Conservation (phyloP, 2,113 vertebrate genomes). For the Martes martes region DNA sequence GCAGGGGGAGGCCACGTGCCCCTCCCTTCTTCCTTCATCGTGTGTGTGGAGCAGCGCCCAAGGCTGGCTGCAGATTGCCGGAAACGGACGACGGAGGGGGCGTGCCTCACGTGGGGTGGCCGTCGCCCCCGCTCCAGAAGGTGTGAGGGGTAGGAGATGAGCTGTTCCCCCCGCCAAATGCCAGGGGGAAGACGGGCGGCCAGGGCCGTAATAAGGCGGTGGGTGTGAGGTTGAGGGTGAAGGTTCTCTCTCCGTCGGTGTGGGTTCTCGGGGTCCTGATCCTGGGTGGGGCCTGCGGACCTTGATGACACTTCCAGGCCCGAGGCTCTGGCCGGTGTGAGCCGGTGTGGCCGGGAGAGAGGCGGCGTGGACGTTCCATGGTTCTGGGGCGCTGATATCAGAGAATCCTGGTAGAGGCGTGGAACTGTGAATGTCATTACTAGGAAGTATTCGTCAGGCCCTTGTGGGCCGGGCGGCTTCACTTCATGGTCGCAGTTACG, state of each 20-base stretch:
- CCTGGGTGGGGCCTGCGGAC: rapidly evolving
- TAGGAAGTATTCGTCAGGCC: not conserved
- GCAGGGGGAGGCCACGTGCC: not conserved
- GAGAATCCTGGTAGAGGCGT: not conserved
- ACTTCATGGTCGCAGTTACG: no score
- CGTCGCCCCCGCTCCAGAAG: not conserved
- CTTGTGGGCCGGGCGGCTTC: not conserved
- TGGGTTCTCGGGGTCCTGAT: not conserved
- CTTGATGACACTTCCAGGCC: not conserved
- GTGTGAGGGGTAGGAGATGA: not conserved
- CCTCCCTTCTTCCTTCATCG: not conserved
- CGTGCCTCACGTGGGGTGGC: not conserved
- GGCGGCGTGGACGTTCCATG: rapidly evolving
- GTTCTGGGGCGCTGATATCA: not conserved
- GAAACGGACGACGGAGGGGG: not conserved
- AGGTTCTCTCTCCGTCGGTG: not conserved
- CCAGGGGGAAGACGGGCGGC: not conserved
- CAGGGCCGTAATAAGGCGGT: not conserved
- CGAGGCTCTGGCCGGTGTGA: not conserved
- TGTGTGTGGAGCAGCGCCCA: not conserved
- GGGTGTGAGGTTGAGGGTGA: not conserved
- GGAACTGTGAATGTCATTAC: not conserved
- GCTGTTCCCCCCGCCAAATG: no score
- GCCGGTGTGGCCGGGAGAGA: rapidly evolving
- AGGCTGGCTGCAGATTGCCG: not conserved